phyloP scores from a whole-genome alignment of 2,797 vertebrate species.

The Fistularia commersonii region DNA sequence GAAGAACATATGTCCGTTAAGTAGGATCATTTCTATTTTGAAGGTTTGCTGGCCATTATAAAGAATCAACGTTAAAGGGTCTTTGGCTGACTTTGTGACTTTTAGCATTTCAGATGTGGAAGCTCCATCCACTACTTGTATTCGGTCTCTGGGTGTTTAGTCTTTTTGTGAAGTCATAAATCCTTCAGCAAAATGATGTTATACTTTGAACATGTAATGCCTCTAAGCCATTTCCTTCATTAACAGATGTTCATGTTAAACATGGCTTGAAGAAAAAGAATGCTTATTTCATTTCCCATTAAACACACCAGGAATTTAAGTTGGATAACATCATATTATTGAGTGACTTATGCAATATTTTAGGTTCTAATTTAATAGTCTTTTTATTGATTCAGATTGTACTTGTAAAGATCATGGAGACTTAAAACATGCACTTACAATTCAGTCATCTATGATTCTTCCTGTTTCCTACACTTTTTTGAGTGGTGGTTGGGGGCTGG shows the following conservation, averaged over 20 bases:
- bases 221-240: constrained; percentile 17
- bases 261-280: constrained; percentile 45
- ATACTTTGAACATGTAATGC: constrained; percentile 11
- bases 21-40: no score
- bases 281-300: constrained; percentile 31
- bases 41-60: no score
- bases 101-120: no score
- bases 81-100: no score
- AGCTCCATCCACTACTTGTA: no score
- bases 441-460: neutral
- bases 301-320: constrained; percentile 4
- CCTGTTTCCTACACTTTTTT: neutral
- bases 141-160: constrained; percentile 1
- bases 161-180: constrained; percentile 23
- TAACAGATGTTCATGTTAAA: constrained; percentile 40
- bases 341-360: neutral
- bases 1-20: no score
- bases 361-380: neutral
- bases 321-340: neutral
- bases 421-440: no score
- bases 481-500: neutral
- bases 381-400: constrained; percentile 6
- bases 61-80: no score
- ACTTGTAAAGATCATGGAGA: no score
- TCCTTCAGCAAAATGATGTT: constrained; percentile 31